Evolutionary conservation across 2,888 invertebrate species (phyloP), one percentile per base, ranked within the genome.

Genomic region (Xestobium rufovillosum): DNA sequence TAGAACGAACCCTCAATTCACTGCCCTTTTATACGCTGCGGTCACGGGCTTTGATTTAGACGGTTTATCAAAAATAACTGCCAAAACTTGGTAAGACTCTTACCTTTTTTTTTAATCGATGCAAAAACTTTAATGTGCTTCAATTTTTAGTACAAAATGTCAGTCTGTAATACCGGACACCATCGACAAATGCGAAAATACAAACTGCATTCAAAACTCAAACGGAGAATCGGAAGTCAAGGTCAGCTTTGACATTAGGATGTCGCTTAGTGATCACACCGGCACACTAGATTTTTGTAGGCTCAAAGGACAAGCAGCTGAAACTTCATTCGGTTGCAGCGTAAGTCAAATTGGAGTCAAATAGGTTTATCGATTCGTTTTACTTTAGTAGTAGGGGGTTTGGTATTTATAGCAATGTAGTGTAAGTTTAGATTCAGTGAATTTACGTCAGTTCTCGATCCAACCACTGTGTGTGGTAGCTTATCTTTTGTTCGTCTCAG

Each of bases 11-110:
- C 67, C 73, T 10, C 76, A 80, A 19, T 82, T 86, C 57, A 78
- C 82, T n/a, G 79, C 78, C 2, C 66, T 82, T 3, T 59, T 87
- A 4, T 78, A 75, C 52, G 83, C 76, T 1, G 60, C 76, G 33
- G 67, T 87, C 6, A 78, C 79, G 2, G 73, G 78, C 31, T 68
- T 85, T n/a, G 80, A 86, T 59, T 64, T 86, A 33, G 84, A 84
- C 44, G 77, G 78, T 1, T 59, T 68, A 2, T 44, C 47, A 6
- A 48, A 50, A 11, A 47, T 65, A 15, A 48, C 67, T 12, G 52
- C 58, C 25, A 65, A 56, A 8, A 69, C 67, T 60, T 77, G 76
- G 68, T 61, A 51, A 47, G 45, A 38, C 23, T 28, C n/a, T n/a
- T n/a, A n/a, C n/a, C n/a, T n/a, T n/a, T n/a, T n/a, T n/a, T n/a